phyloP scores from a whole-genome alignment of 1,140 invertebrate genomes.

The Semibalanus balanoides region DNA sequence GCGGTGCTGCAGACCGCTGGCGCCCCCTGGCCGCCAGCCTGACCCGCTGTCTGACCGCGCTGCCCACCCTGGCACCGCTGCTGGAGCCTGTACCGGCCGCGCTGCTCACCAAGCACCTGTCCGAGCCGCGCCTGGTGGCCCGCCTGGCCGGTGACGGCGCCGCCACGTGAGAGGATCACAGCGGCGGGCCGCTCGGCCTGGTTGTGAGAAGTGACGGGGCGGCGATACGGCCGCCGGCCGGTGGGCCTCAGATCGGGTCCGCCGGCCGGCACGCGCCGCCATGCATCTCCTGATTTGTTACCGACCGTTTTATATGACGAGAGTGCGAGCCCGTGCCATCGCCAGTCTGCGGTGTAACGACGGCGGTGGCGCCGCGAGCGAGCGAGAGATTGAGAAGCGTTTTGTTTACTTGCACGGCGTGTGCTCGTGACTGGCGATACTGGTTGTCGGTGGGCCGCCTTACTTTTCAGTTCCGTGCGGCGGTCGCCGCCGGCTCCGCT shows the following conservation, averaged over 20 bases:
- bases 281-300: not conserved
- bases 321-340: not conserved
- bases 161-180: too few relatives aligned
- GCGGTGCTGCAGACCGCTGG: not conserved
- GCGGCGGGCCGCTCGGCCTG: too few relatives aligned
- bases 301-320: not conserved
- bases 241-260: too few relatives aligned
- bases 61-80: not conserved
- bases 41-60: not conserved
- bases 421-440: too few relatives aligned
- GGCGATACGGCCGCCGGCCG: not conserved
- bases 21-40: not conserved
- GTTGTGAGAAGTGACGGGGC: not conserved
- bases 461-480: not conserved
- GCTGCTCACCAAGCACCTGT: not conserved
- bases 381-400: too few relatives aligned
- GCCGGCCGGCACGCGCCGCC: too few relatives aligned
- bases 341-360: not conserved
- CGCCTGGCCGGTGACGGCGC: not conserved
- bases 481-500: too few relatives aligned
- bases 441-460: not conserved
- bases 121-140: not conserved
- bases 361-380: too few relatives aligned
- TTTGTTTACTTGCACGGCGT: too few relatives aligned
- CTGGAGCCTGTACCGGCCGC: not conserved